Percentiles rank a stretch among this genome's conserved stretches.
phyloP scores from a whole-genome alignment of 2,797 vertebrate species.

The Hypotaenidia philippensis region DNA sequence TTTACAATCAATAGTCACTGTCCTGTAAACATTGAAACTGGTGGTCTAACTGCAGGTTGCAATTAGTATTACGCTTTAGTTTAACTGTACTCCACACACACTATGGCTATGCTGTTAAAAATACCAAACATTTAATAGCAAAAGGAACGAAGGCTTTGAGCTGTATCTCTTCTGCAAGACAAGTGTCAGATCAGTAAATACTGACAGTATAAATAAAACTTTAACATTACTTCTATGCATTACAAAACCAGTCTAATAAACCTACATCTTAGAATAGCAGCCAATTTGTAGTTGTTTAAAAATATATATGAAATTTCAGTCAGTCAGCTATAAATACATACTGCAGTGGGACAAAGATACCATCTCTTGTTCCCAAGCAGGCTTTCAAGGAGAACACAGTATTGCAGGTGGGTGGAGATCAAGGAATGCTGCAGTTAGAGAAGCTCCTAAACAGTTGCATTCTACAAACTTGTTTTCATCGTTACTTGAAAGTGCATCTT shows the following conservation, averaged over 20 bases:
- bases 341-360: not conserved
- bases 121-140: not conserved
- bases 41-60: conserved; percentile 4
- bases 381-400: not conserved
- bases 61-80: not conserved
- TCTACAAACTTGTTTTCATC: not conserved
- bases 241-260: conserved; percentile 18
- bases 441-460: not conserved
- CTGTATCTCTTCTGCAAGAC: conserved; percentile 4
- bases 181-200: not conserved
- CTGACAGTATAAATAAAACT: conserved; percentile 38
- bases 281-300: conserved; percentile 18
- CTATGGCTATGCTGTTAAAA: not conserved
- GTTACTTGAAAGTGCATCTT: conserved; percentile 64
- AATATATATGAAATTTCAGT: conserved; percentile 1
- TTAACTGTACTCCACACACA: not conserved
- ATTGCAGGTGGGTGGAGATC: not conserved
- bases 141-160: not conserved
- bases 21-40: conserved; percentile 64
- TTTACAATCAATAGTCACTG: conserved; percentile 73
- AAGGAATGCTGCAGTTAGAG: not conserved
- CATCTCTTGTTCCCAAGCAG: not conserved
- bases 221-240: not conserved
- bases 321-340: conserved; percentile 30
- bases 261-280: conserved; percentile 37